phyloP scores from a whole-genome alignment of 53 echinoderm and acorn worm species.

The Mesocentrotus franciscanus region DNA sequence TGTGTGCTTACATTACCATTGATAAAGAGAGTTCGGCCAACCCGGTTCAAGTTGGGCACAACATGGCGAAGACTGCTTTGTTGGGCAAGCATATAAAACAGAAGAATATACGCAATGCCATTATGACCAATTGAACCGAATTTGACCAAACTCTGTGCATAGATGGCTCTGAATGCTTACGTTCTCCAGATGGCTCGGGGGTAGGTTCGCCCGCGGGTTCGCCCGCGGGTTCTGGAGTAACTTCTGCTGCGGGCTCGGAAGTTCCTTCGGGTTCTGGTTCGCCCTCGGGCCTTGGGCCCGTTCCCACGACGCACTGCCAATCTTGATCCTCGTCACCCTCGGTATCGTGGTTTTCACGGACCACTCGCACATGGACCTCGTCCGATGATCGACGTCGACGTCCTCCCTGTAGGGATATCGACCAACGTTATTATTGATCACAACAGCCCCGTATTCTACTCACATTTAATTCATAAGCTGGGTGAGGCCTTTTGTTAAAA shows the following conservation, averaged over 20 bases:
- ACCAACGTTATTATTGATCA: neutral
- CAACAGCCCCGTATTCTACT: neutral
- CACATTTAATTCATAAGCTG: neutral
- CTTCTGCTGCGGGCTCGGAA: slow-evolving; percentile 51
- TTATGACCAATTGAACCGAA: too few relatives aligned
- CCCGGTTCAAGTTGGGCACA: too few relatives aligned
- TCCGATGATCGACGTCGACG: slow-evolving; percentile 45
- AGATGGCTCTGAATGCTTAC: neutral
- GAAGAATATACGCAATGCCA: too few relatives aligned
- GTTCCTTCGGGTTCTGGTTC: slow-evolving; percentile 54
- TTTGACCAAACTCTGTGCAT: too few relatives aligned
- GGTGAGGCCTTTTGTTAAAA: too few relatives aligned
- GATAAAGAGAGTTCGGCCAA: too few relatives aligned
- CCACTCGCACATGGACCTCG: slow-evolving; percentile 49
- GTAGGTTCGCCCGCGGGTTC: too few relatives aligned
- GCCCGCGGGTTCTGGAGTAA: neutral
- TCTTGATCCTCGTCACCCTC: slow-evolving; percentile 28
- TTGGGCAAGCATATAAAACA: too few relatives aligned
- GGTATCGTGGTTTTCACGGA: slow-evolving; percentile 43
- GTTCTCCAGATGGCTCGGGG: neutral
- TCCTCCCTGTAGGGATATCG: neutral
- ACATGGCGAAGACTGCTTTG: too few relatives aligned
- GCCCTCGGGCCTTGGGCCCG: slow-evolving; percentile 35
- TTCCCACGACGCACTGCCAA: slow-evolving; percentile 43
- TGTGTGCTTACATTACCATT: too few relatives aligned